Base-by-base conservation (phyloP, 2,888 invertebrate species). In the Asteroscopus sphinx region DNA sequence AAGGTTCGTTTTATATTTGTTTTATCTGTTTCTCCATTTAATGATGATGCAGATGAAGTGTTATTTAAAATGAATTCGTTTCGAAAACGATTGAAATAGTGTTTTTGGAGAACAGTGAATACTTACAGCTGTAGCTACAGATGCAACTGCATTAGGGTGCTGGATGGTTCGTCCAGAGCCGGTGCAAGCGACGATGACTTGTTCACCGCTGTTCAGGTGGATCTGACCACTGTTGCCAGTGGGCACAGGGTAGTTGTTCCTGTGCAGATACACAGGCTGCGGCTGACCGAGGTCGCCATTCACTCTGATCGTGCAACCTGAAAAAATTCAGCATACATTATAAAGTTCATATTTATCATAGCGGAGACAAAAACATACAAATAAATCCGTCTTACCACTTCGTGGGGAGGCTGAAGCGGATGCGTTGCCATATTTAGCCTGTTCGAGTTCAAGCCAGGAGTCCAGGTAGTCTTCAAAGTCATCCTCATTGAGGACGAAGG, bases 191-290 rank as follows among this genome's bases (percentile, higher is more conserved):
- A 93, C 59, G 51, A 72, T 63, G 12, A 93, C 82, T 49, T 88
- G 80, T 17, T 92, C 86, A 1, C 90, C 90, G 1, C 78, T 58
- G 41, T 76, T 85, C 2, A 93, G 79, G 13, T 68, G 75, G 47
- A 92, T 85, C 32, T 71, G 63, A 0, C 92, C 91, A 4, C 81
- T 78, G 73, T 86, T 95, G 12, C 91, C 89, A 25, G 64, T 80
- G 2, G 93, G 84, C 1, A 68, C 56, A 6, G 88, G 21, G 61
- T 87, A 92, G 48, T 85, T 82, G 0, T 89, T 85, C 0, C 91
- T 87, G 39, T 82, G 87, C 1, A 96, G 77, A 70, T 95, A 93
- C 3, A 96, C 88, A 0, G 96, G 96, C 77, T 96, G 96, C 0
- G 95, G 95, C 56, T 94, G 93, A 0, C 90, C 91, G 1, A 95